Base-by-base conservation (phyloP, 2,888 invertebrate species). In the Drosophila suboccidentalis region DNA sequence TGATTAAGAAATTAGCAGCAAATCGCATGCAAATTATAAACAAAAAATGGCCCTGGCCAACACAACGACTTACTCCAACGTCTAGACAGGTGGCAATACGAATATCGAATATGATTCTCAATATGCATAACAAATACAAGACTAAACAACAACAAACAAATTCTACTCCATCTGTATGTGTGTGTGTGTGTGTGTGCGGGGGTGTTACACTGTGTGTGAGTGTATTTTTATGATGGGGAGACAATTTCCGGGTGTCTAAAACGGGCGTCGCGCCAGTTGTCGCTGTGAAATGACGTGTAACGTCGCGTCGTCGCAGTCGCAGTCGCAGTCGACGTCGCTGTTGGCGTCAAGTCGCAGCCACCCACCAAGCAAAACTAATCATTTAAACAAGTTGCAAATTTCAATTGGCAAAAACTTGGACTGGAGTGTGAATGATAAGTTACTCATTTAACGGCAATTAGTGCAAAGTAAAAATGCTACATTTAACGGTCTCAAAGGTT, bases 231-330 rank as follows among this genome's bases (percentile, higher is more conserved):
- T 50, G 39, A 64, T 57, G 61, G 39, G 67, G 46, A 50, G 86
- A 78, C 88, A 74, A 82, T 87, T 84, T 84, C 84, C 84, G 84
- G 83, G 88, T 87, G 66, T 87, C 83, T 82, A 85, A 83, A 79
- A 79, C 85, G 79, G 87, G 68, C 60, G 86, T 59, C 51, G 60
- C 47, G 62, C 29, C 74, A 68, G 22, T 64, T 69, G 44, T 60
- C 49, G 47, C 53, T 51, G 64, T 75, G 64, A 71, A 78, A 74
- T 76, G 75, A 70, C 73, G 76, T 79, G 67, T 69, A 63, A 80
- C 67, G 69, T 47, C 60, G 67, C 44, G 17, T 8, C 49, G 51
- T 17, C 34, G 50, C 32, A 22, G 36, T 38, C 17, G 50, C 17
- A 17, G 36, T 38, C 17, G 22, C 22, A 1, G 26, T 26, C 26